phyloP scores from a whole-genome alignment of 2,888 invertebrate species.

The Pyrgus malvae region DNA sequence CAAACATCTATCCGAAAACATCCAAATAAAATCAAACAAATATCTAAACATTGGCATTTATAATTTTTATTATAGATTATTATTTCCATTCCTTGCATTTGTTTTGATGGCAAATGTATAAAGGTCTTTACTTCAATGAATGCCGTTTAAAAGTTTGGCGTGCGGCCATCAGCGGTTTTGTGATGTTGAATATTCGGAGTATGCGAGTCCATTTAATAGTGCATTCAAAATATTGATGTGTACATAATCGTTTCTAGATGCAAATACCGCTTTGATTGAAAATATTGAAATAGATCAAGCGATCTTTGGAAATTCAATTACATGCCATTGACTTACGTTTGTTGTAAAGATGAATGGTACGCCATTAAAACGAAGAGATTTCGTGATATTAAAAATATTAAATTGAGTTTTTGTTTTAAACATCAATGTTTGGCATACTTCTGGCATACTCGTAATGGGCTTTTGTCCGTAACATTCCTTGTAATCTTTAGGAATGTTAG shows the following conservation, averaged over 20 bases:
- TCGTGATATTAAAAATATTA: too few relatives aligned
- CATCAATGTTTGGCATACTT: too few relatives aligned
- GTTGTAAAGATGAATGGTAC: neutral
- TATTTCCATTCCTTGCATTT: neutral
- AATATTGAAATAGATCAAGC: slow-evolving; percentile 10
- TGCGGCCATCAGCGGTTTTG: slow-evolving; percentile 46
- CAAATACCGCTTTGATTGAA: slow-evolving; percentile 18
- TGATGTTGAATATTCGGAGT: slow-evolving; percentile 43
- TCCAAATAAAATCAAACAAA: too few relatives aligned
- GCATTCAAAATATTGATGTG: slow-evolving; percentile 22
- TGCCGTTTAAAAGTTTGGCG: slow-evolving; percentile 43
- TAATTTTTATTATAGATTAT: neutral
- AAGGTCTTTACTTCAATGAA: slow-evolving; percentile 30
- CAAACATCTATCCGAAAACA: too few relatives aligned
- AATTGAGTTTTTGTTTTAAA: too few relatives aligned
- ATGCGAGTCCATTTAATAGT: slow-evolving; percentile 29
- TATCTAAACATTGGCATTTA: too few relatives aligned
- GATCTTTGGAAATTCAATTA: slow-evolving; percentile 11
- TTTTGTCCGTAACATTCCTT: too few relatives aligned
- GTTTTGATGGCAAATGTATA: neutral
- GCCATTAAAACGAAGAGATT: neutral
- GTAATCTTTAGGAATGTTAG: too few relatives aligned
- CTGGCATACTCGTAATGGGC: too few relatives aligned
- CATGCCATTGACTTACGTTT: neutral
- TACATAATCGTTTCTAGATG: slow-evolving; percentile 20